Evolutionary conservation across 2,888 invertebrate genomes (phyloP), one percentile per base, ranked within the genome.

Genomic region (Diabrotica balteata): DNA sequence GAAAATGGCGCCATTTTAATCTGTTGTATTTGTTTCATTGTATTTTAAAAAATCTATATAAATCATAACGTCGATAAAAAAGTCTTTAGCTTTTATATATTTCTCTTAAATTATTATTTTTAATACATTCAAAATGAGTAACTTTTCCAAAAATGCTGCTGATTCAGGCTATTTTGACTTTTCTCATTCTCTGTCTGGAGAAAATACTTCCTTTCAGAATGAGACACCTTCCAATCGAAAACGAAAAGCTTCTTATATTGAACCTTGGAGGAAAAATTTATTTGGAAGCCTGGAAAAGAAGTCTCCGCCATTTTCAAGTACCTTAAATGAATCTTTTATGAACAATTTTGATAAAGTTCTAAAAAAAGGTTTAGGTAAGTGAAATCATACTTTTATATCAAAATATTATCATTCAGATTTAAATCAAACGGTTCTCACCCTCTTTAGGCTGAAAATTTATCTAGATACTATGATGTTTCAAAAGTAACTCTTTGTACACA

Each of bases 301-400:
- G 50, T 71, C 76, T 10, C 76, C 76, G 8, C 71, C 75, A 70
- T 76, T 77, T 71, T 81, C 80, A 2, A 82, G 81, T 69, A 81
- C 81, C 0, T 70, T 81, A 32, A 82, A 82, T 67, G 81, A 80
- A 63, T 80, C 81, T 10, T 74, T 82, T 47, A 74, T 79, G 45
- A 72, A 75, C 44, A 75, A 79, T 57, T 72, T 83, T 32, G 80
- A 82, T 70, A 78, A 78, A 32, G 78, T 79, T 65, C 65, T 71
- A 44, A 52, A 71, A 42, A 50, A 71, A 44, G 61, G 59, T 60
- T 68, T 59, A 7, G 32, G 32, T 32, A 32, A 32, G 32, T 32
- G 32, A 32, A 32, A 32, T 32, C 32, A 32, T 32, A 32, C 5
- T 4, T 32, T 32, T 32, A 32, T 32, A 32, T 32, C 32, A 32